Percentiles rank a stretch among this genome's conserved stretches.
Evolutionary conservation across 2,888 invertebrate species (phyloP).

Genomic region (Romanomermis culicivorax): DNA sequence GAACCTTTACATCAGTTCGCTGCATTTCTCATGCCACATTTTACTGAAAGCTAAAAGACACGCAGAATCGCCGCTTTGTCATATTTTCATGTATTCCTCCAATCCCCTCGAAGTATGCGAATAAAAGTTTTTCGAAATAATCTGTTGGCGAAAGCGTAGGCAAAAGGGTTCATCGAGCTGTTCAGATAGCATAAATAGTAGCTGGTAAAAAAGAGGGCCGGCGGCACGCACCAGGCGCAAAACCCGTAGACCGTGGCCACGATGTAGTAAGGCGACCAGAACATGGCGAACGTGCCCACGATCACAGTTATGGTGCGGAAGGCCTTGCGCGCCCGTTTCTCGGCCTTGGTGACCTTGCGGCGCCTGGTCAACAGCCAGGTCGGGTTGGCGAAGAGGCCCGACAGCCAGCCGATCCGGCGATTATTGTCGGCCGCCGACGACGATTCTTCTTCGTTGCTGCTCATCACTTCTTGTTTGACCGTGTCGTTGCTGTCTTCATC

Average conservation of each 20-base stretch:
- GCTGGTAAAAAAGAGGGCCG: constrained; percentile 23
- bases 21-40: too few relatives aligned
- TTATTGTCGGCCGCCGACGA: background rate
- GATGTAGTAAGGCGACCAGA: constrained; percentile 29
- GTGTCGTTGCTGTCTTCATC: background rate
- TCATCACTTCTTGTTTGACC: background rate
- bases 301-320: constrained; percentile 28
- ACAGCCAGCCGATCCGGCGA: background rate
- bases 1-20: too few relatives aligned
- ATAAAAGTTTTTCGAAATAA: constrained; percentile 24
- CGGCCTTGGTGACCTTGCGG: constrained; percentile 19
- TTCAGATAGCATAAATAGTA: constrained; percentile 29
- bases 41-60: too few relatives aligned
- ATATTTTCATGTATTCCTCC: background rate
- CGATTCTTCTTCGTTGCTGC: background rate
- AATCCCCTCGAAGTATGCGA: constrained; percentile 8
- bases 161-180: constrained; percentile 24
- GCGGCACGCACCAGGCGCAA: constrained; percentile 25
- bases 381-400: background rate
- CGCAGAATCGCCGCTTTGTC: too few relatives aligned
- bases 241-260: constrained; percentile 29
- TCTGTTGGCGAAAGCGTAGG: constrained; percentile 27
- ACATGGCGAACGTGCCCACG: constrained; percentile 26
- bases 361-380: background rate
- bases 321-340: constrained; percentile 26